phyloP scores from a whole-genome alignment of 2,888 invertebrate species.

The Drosophila birchii region DNA sequence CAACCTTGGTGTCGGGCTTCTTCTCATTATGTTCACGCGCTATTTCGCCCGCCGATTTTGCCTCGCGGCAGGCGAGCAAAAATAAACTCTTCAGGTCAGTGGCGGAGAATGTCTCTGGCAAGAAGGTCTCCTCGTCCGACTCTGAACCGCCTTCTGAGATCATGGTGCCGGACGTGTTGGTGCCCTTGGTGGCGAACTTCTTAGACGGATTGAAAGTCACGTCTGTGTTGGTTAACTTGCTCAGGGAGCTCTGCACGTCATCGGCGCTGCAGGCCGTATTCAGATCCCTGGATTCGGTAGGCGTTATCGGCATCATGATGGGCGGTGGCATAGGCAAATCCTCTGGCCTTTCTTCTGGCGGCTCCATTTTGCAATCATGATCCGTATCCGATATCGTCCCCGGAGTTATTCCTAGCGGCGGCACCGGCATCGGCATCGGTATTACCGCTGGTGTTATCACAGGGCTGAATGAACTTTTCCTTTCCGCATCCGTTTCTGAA shows the following conservation, averaged over 20 bases:
- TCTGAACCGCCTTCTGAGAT: conserved; percentile 16
- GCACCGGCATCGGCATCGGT: too few species aligned
- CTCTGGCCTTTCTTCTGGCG: conserved; percentile 20
- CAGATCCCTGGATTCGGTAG: neutral
- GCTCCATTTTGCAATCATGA: neutral
- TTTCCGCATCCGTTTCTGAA: neutral
- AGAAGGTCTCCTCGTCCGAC: neutral
- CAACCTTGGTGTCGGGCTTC: conserved; percentile 33
- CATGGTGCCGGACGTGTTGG: conserved; percentile 49
- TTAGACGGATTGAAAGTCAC: conserved; percentile 58
- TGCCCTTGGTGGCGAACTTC: conserved; percentile 53
- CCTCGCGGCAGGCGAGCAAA: conserved; percentile 45
- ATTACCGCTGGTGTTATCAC: neutral
- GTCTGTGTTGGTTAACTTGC: conserved; percentile 55
- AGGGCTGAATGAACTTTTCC: neutral
- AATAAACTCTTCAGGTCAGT: conserved; percentile 43
- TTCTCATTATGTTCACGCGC: conserved; percentile 36
- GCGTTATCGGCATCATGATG: conserved; percentile 21
- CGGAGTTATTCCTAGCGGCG: neutral
- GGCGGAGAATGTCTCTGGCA: neutral
- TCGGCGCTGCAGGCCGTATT: neutral
- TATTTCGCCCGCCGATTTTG: conserved; percentile 40
- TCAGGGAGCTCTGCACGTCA: conserved; percentile 4
- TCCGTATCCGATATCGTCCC: neutral
- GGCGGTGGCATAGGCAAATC: conserved; percentile 41